phyloP scores from a whole-genome alignment of 2,113 vertebrate species.

The Egretta garzetta region DNA sequence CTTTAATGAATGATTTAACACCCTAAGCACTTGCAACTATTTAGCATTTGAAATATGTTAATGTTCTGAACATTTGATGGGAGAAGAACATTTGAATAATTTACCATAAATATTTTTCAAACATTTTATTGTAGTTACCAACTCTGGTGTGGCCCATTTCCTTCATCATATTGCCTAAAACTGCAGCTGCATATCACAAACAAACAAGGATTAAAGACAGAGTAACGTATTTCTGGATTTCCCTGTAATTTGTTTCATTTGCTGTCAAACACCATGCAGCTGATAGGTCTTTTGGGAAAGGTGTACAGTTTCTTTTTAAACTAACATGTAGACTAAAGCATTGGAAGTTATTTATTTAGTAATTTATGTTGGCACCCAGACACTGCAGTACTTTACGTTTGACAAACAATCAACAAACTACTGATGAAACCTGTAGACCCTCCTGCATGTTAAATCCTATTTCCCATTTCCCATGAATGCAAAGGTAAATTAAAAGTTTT shows the following conservation, averaged over 20 bases:
- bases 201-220: neutral
- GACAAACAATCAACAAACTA: neutral
- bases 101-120: conserved; percentile 38
- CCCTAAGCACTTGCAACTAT: neutral
- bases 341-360: neutral
- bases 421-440: neutral
- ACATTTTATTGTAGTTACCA: neutral
- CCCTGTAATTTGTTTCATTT: neutral
- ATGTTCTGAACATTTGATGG: neutral
- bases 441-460: neutral
- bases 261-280: neutral
- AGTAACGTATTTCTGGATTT: neutral
- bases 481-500: neutral
- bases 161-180: neutral
- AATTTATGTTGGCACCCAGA: neutral
- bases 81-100: conserved; percentile 7
- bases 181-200: neutral
- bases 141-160: neutral
- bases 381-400: neutral
- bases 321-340: neutral
- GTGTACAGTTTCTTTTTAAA: neutral
- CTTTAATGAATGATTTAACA: conserved; percentile 1
- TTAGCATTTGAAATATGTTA: conserved; percentile 9
- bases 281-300: neutral
- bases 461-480: neutral